phyloP scores from a whole-genome alignment of 2,888 invertebrate genomes.

The Biston betularia region DNA sequence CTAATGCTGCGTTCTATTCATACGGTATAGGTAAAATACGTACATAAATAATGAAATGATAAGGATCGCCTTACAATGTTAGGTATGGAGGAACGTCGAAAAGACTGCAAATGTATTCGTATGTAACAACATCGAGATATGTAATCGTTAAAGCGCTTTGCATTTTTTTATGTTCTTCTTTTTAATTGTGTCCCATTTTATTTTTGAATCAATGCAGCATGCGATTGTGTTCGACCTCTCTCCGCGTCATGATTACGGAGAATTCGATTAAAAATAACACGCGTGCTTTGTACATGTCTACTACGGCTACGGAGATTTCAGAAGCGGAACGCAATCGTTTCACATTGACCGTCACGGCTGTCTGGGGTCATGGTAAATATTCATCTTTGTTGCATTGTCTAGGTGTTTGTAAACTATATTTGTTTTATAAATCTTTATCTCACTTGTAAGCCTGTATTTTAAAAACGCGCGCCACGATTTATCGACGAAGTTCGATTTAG shows the following conservation, averaged over 20 bases:
- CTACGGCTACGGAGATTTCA: not conserved
- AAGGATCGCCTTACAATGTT: constrained; percentile 9
- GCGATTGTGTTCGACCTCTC: constrained; percentile 19
- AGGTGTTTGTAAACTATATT: not conserved
- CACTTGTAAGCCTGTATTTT: not conserved
- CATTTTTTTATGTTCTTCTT: constrained; percentile 1
- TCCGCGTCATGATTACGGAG: constrained; percentile 23
- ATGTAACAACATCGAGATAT: constrained; percentile 25
- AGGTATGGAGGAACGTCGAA: constrained; percentile 26
- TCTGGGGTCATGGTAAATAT: constrained; percentile 10
- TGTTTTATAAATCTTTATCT: not conserved
- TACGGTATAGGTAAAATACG: too few relatives aligned
- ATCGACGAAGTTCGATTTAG: not conserved
- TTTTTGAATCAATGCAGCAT: constrained; percentile 6
- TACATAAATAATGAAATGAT: not conserved
- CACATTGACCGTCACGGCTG: constrained; percentile 13
- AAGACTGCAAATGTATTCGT: constrained; percentile 30
- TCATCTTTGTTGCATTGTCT: constrained; percentile 1
- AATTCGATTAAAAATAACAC: constrained; percentile 23
- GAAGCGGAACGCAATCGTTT: constrained; percentile 8
- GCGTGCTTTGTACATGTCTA: constrained; percentile 8
- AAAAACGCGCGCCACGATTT: not conserved
- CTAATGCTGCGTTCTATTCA: constrained; percentile 1
- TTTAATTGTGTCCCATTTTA: constrained; percentile 15
- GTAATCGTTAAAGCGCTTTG: constrained; percentile 8